These are phyloP conservation scores for Hoplostethus mediterraneus DNA, from an alignment of 2,797 vertebrate species.

Conservation along the genomic window DNA sequence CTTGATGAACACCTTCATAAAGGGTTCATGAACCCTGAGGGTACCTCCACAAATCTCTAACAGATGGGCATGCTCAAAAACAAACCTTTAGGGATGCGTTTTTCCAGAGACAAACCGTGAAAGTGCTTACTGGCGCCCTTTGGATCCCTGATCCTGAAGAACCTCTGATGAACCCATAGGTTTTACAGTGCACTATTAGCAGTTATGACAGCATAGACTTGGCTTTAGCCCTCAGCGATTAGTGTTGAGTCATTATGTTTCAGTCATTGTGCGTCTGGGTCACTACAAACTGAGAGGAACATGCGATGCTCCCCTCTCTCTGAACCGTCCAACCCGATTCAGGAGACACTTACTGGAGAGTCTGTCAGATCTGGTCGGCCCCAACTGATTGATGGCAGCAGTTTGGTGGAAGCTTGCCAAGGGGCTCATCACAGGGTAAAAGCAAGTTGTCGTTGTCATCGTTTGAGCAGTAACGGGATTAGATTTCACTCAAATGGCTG, in stretches of 20 bases:
- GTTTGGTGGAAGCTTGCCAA: not conserved
- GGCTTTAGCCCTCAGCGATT: constrained; percentile 23
- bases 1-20: no score
- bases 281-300: constrained; percentile 3
- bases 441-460: not conserved
- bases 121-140: not conserved
- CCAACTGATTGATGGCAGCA: constrained; percentile 1
- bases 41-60: no score
- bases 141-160: no score
- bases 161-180: no score
- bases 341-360: not conserved
- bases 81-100: not conserved
- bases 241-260: constrained; percentile 50
- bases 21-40: not conserved
- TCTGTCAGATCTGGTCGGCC: not conserved
- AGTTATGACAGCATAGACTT: constrained; percentile 18
- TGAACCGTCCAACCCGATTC: not conserved
- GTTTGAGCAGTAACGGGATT: not conserved
- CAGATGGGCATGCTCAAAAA: no score
- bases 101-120: not conserved
- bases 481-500: not conserved
- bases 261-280: constrained; percentile 48
- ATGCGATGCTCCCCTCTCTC: not conserved
- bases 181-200: constrained; percentile 3
- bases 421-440: not conserved